These are phyloP conservation scores for Clistopyga incitator DNA, from an alignment of 2,888 invertebrate species.

Conservation along the genomic window DNA sequence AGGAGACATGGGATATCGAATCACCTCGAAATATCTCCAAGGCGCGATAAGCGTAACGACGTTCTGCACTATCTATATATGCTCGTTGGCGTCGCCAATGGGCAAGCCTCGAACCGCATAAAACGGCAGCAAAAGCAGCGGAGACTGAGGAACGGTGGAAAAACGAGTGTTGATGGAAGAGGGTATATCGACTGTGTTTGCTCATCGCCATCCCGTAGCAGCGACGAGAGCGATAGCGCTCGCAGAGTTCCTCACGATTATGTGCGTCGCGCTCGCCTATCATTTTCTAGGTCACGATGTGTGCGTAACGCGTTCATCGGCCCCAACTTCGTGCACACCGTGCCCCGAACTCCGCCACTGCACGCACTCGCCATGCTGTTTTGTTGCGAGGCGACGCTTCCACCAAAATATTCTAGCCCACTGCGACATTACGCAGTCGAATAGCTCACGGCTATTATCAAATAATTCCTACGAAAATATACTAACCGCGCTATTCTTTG, in stretches of 20 bases:
- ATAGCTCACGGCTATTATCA: neutral
- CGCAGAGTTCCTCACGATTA: constrained; percentile 53
- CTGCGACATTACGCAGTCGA: neutral
- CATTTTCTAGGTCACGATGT: constrained; percentile 60
- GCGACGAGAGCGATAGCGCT: constrained; percentile 46
- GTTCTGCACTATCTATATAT: constrained; percentile 57
- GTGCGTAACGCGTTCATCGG: constrained; percentile 59
- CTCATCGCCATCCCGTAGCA: constrained; percentile 47
- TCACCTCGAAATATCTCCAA: constrained; percentile 35
- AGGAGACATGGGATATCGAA: constrained; percentile 13
- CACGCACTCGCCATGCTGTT: constrained; percentile 46
- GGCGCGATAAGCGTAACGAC: constrained; percentile 50
- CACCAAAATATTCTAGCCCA: constrained; percentile 26
- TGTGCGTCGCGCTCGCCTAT: constrained; percentile 43
- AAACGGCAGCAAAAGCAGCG: neutral
- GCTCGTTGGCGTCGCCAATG: constrained; percentile 11
- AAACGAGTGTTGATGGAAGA: constrained; percentile 43
- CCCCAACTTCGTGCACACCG: constrained; percentile 21
- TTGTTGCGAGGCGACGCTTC: constrained; percentile 50
- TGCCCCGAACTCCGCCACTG: constrained; percentile 10
- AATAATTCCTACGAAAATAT: neutral
- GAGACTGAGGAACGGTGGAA: constrained; percentile 22
- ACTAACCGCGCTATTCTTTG: neutral
- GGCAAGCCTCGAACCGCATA: neutral
- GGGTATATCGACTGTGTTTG: constrained; percentile 60